Evolutionary conservation across 92 coral and sea anemone species (phyloP).

Genomic region (Porites divaricata): DNA sequence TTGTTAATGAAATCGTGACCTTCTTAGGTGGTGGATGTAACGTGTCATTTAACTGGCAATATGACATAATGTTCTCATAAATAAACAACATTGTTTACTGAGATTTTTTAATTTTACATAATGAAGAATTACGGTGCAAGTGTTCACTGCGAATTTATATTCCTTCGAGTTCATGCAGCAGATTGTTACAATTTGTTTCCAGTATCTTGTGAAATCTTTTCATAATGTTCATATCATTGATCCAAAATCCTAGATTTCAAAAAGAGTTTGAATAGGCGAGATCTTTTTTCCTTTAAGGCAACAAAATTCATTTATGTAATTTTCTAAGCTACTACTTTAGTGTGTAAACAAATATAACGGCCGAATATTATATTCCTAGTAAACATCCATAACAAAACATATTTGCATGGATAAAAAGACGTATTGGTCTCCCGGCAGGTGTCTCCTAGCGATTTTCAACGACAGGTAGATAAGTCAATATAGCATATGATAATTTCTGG

Average conservation of each 20-base stretch:
- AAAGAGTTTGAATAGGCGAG: not conserved
- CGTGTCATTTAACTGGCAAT: not conserved
- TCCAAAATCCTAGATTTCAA: not conserved
- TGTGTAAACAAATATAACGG: not conserved
- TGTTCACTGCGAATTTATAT: not conserved
- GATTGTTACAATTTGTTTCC: not conserved
- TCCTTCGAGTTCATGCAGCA: not conserved
- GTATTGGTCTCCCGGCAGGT: conserved; percentile 38
- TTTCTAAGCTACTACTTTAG: not conserved
- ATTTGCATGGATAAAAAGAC: conserved; percentile 30
- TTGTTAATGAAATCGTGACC: not conserved
- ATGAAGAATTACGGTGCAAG: not conserved
- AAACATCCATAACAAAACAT: not conserved
- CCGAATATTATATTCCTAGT: not conserved
- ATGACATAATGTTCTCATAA: not conserved
- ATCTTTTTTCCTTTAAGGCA: not conserved
- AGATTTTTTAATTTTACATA: not conserved
- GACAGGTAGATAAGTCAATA: conserved; percentile 47
- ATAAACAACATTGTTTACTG: not conserved
- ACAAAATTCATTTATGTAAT: too few relatives aligned
- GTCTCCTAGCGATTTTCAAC: conserved; percentile 28
- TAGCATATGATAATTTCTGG: conserved; percentile 36
- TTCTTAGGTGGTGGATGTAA: not conserved
- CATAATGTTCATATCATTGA: too few relatives aligned
- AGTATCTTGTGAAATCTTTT: not conserved